phyloP scores from a whole-genome alignment of 37 sponge, comb jelly and placozoan genomes.

The Beroe ovata region DNA sequence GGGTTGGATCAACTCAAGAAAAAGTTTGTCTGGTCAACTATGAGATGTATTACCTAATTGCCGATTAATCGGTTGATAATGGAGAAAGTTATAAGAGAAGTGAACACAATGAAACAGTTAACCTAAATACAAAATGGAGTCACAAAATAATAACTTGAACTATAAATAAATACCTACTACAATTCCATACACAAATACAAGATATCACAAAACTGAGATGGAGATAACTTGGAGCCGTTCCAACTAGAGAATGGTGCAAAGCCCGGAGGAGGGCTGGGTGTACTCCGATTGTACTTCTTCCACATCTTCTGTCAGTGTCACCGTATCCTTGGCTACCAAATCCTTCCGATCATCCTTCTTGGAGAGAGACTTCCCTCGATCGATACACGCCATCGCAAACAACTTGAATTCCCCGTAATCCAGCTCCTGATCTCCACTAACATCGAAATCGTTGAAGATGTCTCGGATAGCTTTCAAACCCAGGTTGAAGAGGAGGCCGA shows the following conservation, averaged over 20 bases:
- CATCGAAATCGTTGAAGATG: conserved; percentile 90
- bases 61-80: too few species aligned
- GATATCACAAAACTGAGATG: too few species aligned
- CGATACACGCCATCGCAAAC: conserved; percentile 93
- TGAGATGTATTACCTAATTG: too few species aligned
- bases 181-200: too few species aligned
- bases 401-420: conserved; percentile 88
- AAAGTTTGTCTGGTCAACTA: too few species aligned
- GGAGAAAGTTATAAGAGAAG: too few species aligned
- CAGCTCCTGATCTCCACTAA: conserved; percentile 84
- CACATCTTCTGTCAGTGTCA: neutral
- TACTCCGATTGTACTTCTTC: neutral
- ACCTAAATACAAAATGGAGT: too few species aligned
- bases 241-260: neutral
- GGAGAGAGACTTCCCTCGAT: conserved; percentile 65
- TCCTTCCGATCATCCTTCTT: neutral
- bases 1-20: too few species aligned
- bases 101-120: too few species aligned
- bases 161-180: too few species aligned
- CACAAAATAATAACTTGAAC: too few species aligned
- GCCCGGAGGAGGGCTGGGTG: neutral
- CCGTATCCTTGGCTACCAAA: neutral
- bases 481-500: conserved; percentile 91
- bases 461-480: conserved; percentile 73
- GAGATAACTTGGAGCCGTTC: too few species aligned